Conservation (phyloP, 2,113 vertebrate genomes). For the Coptodon rendalli region DNA sequence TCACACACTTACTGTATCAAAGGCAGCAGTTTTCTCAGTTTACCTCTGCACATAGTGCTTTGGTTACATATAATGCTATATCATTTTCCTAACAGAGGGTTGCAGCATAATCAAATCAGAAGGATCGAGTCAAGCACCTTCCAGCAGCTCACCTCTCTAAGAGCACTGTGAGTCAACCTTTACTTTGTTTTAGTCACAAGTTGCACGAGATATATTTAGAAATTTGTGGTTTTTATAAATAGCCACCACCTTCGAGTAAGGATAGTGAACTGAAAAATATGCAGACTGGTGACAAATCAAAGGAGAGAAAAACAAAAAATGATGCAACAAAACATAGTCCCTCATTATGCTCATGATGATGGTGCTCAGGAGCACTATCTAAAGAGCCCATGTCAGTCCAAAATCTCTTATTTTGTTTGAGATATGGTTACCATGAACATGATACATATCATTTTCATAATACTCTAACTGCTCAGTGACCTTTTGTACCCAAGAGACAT, state of each 20-base stretch:
- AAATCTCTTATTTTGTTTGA: neutral
- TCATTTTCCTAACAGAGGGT: constrained; percentile 73
- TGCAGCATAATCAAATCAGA: constrained; percentile 87
- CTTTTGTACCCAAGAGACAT: neutral
- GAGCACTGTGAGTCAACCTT: constrained; percentile 79
- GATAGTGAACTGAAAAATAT: neutral
- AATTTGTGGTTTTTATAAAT: neutral
- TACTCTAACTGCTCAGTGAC: neutral
- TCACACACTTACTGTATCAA: neutral
- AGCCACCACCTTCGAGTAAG: neutral
- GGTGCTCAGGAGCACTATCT: neutral
- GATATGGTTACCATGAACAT: neutral
- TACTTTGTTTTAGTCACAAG: neutral
- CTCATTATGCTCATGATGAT: neutral
- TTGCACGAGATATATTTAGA: neutral
- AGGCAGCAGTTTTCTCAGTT: neutral
- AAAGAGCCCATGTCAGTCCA: neutral
- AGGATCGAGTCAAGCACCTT: constrained; percentile 85
- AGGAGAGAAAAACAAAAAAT: neutral
- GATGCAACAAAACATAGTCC: neutral
- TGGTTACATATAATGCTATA: neutral
- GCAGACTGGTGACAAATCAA: neutral
- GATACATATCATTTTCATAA: neutral
- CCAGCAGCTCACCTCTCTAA: constrained; percentile 80
- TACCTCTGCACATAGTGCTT: neutral